A percentile compares a stretch with the other conserved stretches of the same genome.
These are phyloP conservation scores for Dryocosmus kuriphilus DNA, from an alignment of 2,888 invertebrate species.

Conservation along the genomic window DNA sequence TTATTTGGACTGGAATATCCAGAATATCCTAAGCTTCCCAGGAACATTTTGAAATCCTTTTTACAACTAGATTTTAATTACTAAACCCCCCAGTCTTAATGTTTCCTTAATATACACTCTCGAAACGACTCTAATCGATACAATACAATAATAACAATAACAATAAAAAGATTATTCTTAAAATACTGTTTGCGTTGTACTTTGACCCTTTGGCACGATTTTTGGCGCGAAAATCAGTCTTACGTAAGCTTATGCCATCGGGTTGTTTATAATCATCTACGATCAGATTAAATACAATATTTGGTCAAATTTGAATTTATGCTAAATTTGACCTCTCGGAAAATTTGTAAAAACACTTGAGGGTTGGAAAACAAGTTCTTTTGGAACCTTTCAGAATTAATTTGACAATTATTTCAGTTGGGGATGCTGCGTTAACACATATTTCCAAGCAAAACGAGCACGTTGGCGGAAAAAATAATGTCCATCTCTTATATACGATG, in stretches of 20 bases:
- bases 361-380: not conserved
- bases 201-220: constrained; percentile 62
- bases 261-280: constrained; percentile 27
- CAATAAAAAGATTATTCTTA: not conserved
- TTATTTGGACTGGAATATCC: constrained; percentile 67
- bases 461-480: constrained; percentile 10
- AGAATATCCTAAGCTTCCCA: constrained; percentile 69
- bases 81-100: not conserved
- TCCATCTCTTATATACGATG: constrained; percentile 20
- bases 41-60: constrained; percentile 67
- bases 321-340: not conserved
- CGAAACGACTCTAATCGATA: constrained; percentile 10
- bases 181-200: constrained; percentile 50
- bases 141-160: not conserved
- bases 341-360: not conserved
- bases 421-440: constrained; percentile 29
- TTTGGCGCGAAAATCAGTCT: constrained; percentile 56
- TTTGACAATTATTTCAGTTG: constrained; percentile 2
- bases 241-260: constrained; percentile 39
- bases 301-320: not conserved
- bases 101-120: not conserved
- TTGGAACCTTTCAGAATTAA: constrained; percentile 29
- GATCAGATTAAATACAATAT: not conserved
- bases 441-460: not conserved
- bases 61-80: constrained; percentile 33